A percentile compares a stretch with the other conserved stretches of the same genome.
These are phyloP conservation scores for Eira barbara DNA, from an alignment of 2,113 vertebrate genomes.

Conservation along the genomic window DNA sequence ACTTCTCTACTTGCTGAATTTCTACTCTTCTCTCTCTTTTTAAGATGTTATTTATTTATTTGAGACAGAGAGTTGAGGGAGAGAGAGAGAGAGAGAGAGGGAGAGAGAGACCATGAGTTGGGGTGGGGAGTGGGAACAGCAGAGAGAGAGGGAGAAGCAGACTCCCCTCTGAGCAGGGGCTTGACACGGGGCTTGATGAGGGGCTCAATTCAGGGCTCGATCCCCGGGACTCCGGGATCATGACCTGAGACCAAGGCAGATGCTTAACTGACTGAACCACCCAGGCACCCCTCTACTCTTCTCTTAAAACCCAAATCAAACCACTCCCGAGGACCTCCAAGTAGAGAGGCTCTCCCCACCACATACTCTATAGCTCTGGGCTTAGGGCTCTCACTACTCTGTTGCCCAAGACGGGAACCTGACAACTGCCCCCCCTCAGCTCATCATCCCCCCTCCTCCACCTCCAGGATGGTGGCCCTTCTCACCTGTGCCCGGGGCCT, in stretches of 20 bases:
- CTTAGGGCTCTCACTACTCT: not conserved
- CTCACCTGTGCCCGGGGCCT: not conserved
- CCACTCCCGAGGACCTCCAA: not conserved
- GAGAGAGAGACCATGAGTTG: not conserved
- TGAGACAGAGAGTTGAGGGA: no score
- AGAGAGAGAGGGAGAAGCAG: not conserved
- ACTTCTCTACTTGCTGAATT: not conserved
- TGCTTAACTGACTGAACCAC: not conserved
- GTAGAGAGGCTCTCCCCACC: not conserved
- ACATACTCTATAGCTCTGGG: not conserved
- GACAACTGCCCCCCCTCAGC: not conserved
- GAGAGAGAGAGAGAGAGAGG: no score
- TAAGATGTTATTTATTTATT: no score
- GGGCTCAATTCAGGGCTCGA: no score
- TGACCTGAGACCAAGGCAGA: no score
- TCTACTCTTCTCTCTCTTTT: not conserved
- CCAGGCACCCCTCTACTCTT: not conserved
- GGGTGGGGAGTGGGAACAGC: not conserved
- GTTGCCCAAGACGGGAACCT: not conserved
- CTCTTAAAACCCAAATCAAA: not conserved
- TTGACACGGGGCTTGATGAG: not conserved
- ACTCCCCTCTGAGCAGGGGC: not conserved
- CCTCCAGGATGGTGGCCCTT: not conserved
- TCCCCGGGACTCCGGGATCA: no score
- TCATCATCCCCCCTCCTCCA: not conserved